These are phyloP conservation scores for Anneissia japonica DNA, from an alignment of 35 echinoderm and acorn worm genomes.

Conservation along the genomic window DNA sequence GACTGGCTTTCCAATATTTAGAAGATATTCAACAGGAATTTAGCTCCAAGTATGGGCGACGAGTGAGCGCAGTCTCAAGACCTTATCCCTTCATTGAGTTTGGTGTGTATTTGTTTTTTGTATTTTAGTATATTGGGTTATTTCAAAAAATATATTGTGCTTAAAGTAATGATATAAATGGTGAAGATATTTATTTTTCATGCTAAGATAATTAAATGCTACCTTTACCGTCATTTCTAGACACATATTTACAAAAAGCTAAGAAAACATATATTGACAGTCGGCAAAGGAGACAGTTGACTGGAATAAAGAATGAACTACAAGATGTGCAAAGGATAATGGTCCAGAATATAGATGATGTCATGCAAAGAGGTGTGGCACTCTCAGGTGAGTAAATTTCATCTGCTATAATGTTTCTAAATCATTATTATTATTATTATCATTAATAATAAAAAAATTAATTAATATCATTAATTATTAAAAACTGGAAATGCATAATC, in stretches of 20 bases:
- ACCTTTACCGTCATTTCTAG: too few species aligned
- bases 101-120: slow-evolving; percentile 48
- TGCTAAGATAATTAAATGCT: too few species aligned
- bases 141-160: background rate
- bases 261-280: slow-evolving; percentile 92
- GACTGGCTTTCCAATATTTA: slow-evolving; percentile 78
- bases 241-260: slow-evolving; percentile 85
- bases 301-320: slow-evolving; percentile 81
- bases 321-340: slow-evolving; percentile 99
- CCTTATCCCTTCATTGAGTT: slow-evolving; percentile 94
- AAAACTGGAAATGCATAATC: too few species aligned
- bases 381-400: slow-evolving; percentile 55
- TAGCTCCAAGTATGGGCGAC: slow-evolving; percentile 78
- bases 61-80: slow-evolving; percentile 82
- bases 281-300: slow-evolving; percentile 50
- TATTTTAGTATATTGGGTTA: background rate
- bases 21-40: slow-evolving; percentile 97
- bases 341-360: slow-evolving; percentile 99
- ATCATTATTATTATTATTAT: too few species aligned
- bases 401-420: too few species aligned
- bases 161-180: background rate
- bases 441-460: too few species aligned
- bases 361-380: slow-evolving; percentile 92
- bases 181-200: too few species aligned
- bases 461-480: too few species aligned